These are phyloP conservation scores for Zonotrichia leucophrys DNA, from an alignment of 2,113 vertebrate species.

Conservation along the genomic window DNA sequence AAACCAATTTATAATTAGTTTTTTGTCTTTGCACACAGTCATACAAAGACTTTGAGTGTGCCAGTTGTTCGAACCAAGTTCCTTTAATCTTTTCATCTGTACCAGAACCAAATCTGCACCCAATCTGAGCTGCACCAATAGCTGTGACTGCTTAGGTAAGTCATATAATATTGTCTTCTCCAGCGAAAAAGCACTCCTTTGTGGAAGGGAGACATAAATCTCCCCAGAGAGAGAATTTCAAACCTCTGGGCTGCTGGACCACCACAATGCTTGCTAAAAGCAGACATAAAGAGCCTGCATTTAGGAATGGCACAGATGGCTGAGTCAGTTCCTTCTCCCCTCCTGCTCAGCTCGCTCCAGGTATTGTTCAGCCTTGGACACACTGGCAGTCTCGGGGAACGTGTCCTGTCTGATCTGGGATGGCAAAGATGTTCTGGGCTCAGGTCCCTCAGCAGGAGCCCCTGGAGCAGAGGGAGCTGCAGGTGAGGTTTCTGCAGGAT, in stretches of 20 bases:
- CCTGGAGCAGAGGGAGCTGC: neutral
- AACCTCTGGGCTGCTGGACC: neutral
- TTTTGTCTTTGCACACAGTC: neutral
- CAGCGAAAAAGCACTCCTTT: neutral
- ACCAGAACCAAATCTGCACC: neutral
- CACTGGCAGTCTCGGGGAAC: fast-evolving
- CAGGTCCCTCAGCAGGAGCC: neutral
- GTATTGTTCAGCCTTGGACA: neutral
- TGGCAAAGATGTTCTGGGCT: fast-evolving
- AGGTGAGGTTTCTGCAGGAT: neutral
- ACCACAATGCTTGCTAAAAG: neutral
- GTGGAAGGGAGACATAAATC: neutral
- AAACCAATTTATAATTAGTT: neutral
- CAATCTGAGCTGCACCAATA: fast-evolving
- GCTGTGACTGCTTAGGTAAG: neutral
- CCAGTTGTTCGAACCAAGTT: neutral
- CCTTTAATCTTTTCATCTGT: neutral
- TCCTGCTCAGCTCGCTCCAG: neutral
- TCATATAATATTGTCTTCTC: neutral
- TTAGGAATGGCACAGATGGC: neutral
- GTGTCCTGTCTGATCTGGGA: fast-evolving
- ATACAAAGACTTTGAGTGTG: neutral
- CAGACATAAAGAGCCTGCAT: neutral
- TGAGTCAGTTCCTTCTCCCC: neutral
- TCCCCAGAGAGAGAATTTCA: neutral